Evolutionary conservation across 2,888 invertebrate genomes (phyloP).

Genomic region (Pammene fasciana): DNA sequence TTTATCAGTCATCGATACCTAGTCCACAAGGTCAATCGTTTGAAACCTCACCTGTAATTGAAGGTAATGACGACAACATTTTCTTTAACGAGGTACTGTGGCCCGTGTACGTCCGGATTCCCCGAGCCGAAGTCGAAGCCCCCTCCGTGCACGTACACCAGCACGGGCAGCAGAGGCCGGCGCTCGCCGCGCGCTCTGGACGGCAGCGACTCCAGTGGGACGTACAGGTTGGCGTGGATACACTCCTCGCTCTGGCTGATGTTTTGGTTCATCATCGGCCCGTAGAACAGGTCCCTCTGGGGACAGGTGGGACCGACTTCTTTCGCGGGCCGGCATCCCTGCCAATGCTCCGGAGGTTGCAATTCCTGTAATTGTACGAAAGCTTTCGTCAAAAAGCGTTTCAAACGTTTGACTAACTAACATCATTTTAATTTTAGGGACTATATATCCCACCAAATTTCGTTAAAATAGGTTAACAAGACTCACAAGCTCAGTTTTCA

Average conservation of each 20-base stretch:
- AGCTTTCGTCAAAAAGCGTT: not conserved
- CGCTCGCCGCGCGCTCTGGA: conserved; percentile 42
- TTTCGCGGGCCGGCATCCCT: conserved; percentile 78
- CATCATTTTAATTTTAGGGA: not conserved
- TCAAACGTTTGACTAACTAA: not conserved
- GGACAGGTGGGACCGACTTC: conserved; percentile 84
- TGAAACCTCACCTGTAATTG: conserved; percentile 68
- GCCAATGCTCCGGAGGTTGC: conserved; percentile 78
- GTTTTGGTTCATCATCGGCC: conserved; percentile 54
- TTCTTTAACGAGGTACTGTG: conserved; percentile 67
- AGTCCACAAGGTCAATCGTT: not conserved
- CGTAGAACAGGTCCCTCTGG: conserved; percentile 79
- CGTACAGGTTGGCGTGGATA: conserved; percentile 72
- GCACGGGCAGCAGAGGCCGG: conserved; percentile 56
- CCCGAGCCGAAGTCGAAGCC: conserved; percentile 75
- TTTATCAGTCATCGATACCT: too few relatives aligned
- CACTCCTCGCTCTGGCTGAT: conserved; percentile 65
- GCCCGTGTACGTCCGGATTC: conserved; percentile 68
- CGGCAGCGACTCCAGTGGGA: conserved; percentile 55
- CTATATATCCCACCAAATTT: too few relatives aligned
- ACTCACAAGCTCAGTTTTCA: too few relatives aligned
- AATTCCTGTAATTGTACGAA: conserved; percentile 69
- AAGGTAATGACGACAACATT: conserved; percentile 74
- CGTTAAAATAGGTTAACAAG: too few relatives aligned
- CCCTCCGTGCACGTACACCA: conserved; percentile 76